Base-by-base conservation (phyloP, 2,888 invertebrate genomes). In the Cecidostiba fungosa region DNA sequence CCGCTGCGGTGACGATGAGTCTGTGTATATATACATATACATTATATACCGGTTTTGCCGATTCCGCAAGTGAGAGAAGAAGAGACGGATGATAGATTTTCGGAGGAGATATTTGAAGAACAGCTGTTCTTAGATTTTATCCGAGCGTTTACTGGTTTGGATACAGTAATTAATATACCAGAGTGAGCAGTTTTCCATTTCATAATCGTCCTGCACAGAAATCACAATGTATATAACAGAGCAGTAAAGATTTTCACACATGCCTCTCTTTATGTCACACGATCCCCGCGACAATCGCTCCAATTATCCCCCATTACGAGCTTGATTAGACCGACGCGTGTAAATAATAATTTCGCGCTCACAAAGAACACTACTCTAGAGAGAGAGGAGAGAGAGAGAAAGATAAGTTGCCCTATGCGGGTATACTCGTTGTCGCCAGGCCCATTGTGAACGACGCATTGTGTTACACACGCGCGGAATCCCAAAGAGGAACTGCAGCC, bases 321-420 rank as follows among this genome's bases (percentile, higher is more conserved):
- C 59, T 76, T 66, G 29, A 77, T 77, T 70, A 77, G 50, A 62
- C 62, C 39, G n/a, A n/a, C 23, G 29, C 26, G 74, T 16, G 74
- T 39, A 85, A 85, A 80, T 77, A 85, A 81, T 81, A 76, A 80
- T 80, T 84, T 80, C 59, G 69, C 50, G 39, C 69, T 76, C 69
- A 70, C 66, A 74, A 66, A 36, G 50, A 79, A 62, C 5, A 74
- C 26, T 19, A 50, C 50, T 50, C 50, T 16, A 16, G 29, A 32
- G 29, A 54, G 54, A 16, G 26, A 32, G 16, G 29, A 29, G 29
- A 29, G 69, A 32, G n/a, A 36, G 32, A 19, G 32, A 32, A 32
- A 19, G 36, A 43, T 62, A n/a, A n/a, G n/a, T n/a, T n/a, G n/a
- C n/a, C n/a, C n/a, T n/a, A n/a, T n/a, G n/a, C n/a, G 77, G 39